phyloP scores from a whole-genome alignment of 1,140 invertebrate species.

The Zaprionus taronus region DNA sequence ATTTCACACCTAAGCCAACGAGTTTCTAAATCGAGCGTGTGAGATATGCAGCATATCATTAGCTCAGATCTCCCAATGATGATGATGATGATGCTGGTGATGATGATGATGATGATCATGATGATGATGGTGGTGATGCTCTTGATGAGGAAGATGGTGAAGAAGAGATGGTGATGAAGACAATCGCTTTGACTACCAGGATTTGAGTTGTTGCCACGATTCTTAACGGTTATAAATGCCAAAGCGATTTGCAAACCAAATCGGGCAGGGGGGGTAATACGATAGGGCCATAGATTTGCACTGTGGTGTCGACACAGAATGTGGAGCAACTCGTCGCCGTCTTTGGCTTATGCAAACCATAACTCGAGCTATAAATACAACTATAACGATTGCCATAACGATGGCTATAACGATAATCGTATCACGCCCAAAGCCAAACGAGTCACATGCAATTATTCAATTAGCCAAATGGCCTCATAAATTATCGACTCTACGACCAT shows the following conservation, averaged over 20 bases:
- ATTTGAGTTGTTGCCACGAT: slow-evolving; percentile 15
- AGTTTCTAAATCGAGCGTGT: slow-evolving; percentile 49
- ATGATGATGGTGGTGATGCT: neutral
- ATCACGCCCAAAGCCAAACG: slow-evolving; percentile 54
- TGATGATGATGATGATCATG: neutral
- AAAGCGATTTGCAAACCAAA: slow-evolving; percentile 66
- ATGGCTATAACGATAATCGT: slow-evolving; percentile 36
- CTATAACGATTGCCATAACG: slow-evolving; percentile 14
- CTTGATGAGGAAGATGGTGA: neutral
- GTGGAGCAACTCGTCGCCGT: slow-evolving; percentile 35
- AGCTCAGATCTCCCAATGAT: slow-evolving; percentile 14
- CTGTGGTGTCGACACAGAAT: slow-evolving; percentile 30
- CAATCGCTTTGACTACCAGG: slow-evolving; percentile 4
- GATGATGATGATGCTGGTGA: neutral
- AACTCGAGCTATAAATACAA: slow-evolving; percentile 28
- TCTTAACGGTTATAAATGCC: slow-evolving; percentile 44
- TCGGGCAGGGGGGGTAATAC: slow-evolving; percentile 35
- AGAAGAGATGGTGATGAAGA: neutral
- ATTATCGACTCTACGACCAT: slow-evolving; percentile 64
- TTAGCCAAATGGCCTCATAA: slow-evolving; percentile 79
- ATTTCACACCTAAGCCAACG: slow-evolving; percentile 75
- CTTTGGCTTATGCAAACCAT: slow-evolving; percentile 65
- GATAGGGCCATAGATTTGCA: slow-evolving; percentile 53
- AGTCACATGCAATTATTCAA: slow-evolving; percentile 79
- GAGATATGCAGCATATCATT: slow-evolving; percentile 29